Evolutionary conservation across 2,113 vertebrate genomes (phyloP).

Genomic region (Grantiella picta): DNA sequence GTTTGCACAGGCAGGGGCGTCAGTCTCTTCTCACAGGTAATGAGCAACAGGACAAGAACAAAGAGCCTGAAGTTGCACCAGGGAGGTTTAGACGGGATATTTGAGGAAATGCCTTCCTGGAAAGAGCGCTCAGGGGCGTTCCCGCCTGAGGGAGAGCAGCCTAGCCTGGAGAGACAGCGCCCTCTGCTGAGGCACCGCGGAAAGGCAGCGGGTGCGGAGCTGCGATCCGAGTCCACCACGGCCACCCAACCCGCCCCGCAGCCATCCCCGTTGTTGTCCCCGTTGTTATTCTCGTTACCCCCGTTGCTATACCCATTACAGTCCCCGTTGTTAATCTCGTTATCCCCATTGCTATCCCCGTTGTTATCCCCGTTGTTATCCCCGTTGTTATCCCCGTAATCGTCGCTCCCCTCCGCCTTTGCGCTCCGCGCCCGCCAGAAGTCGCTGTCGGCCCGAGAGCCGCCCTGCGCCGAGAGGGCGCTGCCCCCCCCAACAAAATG

Average conservation of each 20-base stretch:
- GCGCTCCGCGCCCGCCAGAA: background rate
- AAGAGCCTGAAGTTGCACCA: fast-evolving
- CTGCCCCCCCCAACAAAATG: background rate
- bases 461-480: background rate
- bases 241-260: no score
- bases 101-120: background rate
- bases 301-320: background rate
- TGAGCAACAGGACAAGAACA: fast-evolving
- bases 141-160: background rate
- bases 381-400: background rate
- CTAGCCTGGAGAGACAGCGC: background rate
- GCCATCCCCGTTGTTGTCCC: no score
- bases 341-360: no score
- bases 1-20: background rate
- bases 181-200: background rate
- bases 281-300: no score
- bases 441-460: background rate
- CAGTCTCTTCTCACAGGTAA: background rate
- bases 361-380: no score
- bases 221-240: background rate
- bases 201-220: background rate
- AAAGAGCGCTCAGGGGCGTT: background rate
- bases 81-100: background rate
- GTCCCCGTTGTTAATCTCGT: background rate
- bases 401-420: background rate